Evolutionary conservation across 1,140 invertebrate genomes (phyloP).

Genomic region (Melitaea cinxia): DNA sequence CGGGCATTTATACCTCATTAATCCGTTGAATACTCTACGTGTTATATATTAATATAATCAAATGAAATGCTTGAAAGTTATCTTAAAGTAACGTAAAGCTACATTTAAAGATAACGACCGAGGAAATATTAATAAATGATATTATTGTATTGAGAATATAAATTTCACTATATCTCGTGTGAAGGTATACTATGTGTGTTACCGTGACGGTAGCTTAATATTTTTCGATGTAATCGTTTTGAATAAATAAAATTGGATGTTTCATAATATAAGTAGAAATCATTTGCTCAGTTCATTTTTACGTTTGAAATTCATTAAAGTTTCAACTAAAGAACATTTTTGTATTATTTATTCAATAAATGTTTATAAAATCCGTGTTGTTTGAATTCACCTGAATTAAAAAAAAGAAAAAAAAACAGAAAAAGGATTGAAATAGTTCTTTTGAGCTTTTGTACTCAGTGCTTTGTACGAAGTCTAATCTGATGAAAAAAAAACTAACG

Average conservation of each 20-base stretch:
- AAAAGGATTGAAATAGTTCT: too few species aligned
- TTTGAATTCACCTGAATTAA: background rate
- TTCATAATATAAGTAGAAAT: slow-evolving; percentile 54
- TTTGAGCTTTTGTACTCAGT: too few species aligned
- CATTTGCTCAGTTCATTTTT: slow-evolving; percentile 71
- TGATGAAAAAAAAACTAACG: too few species aligned
- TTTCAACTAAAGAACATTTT: slow-evolving; percentile 69
- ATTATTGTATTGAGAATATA: slow-evolving; percentile 16
- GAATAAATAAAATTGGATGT: slow-evolving; percentile 53
- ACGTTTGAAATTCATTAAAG: slow-evolving; percentile 63
- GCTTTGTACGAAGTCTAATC: too few species aligned
- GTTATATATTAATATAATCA: background rate
- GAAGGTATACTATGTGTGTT: slow-evolving; percentile 36
- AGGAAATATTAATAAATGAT: slow-evolving; percentile 5
- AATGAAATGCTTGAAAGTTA: background rate
- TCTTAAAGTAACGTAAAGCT: background rate
- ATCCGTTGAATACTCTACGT: slow-evolving; percentile 2
- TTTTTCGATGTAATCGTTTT: slow-evolving; percentile 69
- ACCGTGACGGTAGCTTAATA: slow-evolving; percentile 50
- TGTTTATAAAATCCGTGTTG: slow-evolving; percentile 77
- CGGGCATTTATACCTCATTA: slow-evolving; percentile 30
- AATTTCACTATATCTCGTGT: slow-evolving; percentile 59
- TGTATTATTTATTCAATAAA: slow-evolving; percentile 82
- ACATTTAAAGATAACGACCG: background rate
- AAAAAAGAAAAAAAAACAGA: background rate